Evolutionary conservation across 1,140 invertebrate species (phyloP), one percentile per base, ranked within the genome.

Genomic region (Lucilia cuprina): DNA sequence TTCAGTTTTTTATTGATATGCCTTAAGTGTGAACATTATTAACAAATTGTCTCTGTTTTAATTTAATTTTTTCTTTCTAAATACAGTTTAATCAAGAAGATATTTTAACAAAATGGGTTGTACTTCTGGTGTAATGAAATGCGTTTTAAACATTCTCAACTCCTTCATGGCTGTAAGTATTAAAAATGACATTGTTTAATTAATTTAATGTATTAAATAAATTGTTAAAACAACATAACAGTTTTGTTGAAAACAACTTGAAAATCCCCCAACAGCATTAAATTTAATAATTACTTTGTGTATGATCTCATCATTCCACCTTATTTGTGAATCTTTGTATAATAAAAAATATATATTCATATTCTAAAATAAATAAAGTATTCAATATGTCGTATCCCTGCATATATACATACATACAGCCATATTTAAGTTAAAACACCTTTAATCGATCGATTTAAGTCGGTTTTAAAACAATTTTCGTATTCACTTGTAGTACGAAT

Each of bases 41-140:
- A 8, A 41, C 10, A 41, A 41, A 3, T 41, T 41, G 2, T 30
- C 25, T 30, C 25, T 25, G 13, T 55, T 55, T 25, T 21, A 21
- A 77, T 84, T 35, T 25, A 4, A 74, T 65, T 82, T 74, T 2
- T 5, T 47, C 35, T 83, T 84, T 84, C 9, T 34, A 47, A 78
- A 74, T 77, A 70, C 19, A 25, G n/a, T 5, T 80, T 41, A 70
- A 41, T 41, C 2, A 8, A 41, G 41, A 41, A 74, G 34, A 74
- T 74, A 82, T 34, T n/a, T 70, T 49, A 70, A 30, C 34, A 89
- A 85, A 9, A 89, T 89, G 88, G 88, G 88, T 19, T 89, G 87
- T 78, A 88, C 88, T 80, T 88, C 88, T 47, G 88, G 86, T 30
- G 86, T 85, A 41, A 85, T 88, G 19, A 89, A 89, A 86, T 89